These are phyloP conservation scores for Glareola pratincola DNA, from an alignment of 2,113 vertebrate species.

Conservation along the genomic window DNA sequence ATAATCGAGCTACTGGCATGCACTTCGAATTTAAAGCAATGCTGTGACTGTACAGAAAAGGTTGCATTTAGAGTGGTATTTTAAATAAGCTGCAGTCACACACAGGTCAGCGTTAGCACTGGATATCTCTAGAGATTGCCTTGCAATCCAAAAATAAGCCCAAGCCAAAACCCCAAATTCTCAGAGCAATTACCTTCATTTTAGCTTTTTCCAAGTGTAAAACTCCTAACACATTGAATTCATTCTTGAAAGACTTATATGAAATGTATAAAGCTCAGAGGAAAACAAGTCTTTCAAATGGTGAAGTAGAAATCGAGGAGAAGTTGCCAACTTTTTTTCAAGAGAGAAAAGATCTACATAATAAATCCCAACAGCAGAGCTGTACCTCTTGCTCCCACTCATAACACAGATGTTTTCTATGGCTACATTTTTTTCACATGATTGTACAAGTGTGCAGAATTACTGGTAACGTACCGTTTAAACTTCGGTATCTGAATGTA, in stretches of 20 bases:
- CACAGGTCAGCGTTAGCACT: neutral
- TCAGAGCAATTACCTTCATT: conserved; percentile 22
- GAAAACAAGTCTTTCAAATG: neutral
- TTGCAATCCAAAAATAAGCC: neutral
- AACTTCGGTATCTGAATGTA: neutral
- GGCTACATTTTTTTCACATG: neutral
- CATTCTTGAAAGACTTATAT: neutral
- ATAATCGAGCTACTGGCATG: neutral
- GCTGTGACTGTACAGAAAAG: neutral
- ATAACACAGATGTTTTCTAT: neutral
- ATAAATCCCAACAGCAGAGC: neutral
- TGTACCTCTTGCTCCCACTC: neutral
- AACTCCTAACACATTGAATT: neutral
- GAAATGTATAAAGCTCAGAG: neutral
- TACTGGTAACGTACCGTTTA: neutral
- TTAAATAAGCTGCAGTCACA: conserved; percentile 23
- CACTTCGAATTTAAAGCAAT: neutral
- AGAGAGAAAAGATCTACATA: neutral
- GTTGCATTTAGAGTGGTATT: neutral
- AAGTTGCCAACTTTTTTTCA: neutral
- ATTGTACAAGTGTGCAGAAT: neutral
- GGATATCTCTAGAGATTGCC: neutral
- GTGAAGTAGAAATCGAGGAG: neutral
- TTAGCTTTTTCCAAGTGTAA: neutral
- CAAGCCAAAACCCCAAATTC: neutral